Percentiles rank a stretch among this genome's conserved stretches.
phyloP scores from a whole-genome alignment of 2,888 invertebrate genomes.

The Aelia acuminata region DNA sequence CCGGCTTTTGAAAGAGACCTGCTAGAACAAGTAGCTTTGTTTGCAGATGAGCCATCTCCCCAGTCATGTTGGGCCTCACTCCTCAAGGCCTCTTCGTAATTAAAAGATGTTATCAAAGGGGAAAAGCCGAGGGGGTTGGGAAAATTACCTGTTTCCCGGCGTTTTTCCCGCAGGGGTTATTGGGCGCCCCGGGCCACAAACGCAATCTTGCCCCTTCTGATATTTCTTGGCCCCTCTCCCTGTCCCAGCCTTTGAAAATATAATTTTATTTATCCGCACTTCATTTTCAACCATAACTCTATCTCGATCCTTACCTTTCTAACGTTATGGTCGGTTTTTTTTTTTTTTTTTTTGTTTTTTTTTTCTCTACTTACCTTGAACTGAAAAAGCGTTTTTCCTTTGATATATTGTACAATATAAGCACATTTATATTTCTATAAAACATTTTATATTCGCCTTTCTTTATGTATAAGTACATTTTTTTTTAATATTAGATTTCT shows the following conservation, averaged over 20 bases:
- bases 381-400: not conserved
- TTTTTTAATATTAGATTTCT: no score
- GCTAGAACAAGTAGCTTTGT: slow-evolving; percentile 38
- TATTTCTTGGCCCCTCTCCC: slow-evolving; percentile 29
- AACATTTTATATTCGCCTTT: no score
- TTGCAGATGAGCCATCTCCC: not conserved
- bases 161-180: slow-evolving; percentile 48
- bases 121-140: slow-evolving; percentile 1
- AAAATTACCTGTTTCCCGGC: slow-evolving; percentile 48
- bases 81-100: slow-evolving; percentile 25
- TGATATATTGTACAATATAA: not conserved
- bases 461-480: no score
- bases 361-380: not conserved
- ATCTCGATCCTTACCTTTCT: not conserved
- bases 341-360: not conserved
- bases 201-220: slow-evolving; percentile 48
- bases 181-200: slow-evolving; percentile 46
- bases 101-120: slow-evolving; percentile 46
- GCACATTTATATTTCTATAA: no score
- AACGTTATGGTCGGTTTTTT: no score
- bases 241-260: slow-evolving; percentile 18
- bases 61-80: slow-evolving; percentile 9
- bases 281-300: slow-evolving; percentile 41
- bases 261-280: slow-evolving; percentile 49
- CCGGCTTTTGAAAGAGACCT: not conserved